phyloP scores from a whole-genome alignment of 2,888 invertebrate genomes.

The Nasonovia ribisnigri region DNA sequence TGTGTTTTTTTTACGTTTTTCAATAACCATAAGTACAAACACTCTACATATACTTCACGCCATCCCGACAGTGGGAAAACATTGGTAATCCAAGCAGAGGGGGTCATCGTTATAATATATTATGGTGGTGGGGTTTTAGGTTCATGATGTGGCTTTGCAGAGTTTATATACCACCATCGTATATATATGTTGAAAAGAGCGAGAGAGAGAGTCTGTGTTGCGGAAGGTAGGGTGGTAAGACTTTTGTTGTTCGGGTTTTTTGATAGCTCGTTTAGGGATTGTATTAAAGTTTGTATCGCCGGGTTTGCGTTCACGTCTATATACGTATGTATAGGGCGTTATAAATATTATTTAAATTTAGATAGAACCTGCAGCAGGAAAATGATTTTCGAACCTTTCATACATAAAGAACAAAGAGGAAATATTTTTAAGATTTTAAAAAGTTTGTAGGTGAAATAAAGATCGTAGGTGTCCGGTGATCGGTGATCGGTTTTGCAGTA shows the following conservation, averaged over 20 bases:
- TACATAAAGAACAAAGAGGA: not conserved
- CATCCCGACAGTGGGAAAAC: slow-evolving; percentile 21
- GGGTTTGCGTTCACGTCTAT: not conserved
- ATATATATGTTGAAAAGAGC: not conserved
- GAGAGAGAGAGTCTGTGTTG: not conserved
- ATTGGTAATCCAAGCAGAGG: slow-evolving; percentile 40
- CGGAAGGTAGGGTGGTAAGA: not conserved
- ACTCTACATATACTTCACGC: not conserved
- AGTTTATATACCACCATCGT: not conserved
- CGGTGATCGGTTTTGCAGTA: not conserved
- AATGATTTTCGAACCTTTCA: slow-evolving; percentile 23
- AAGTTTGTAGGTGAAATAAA: not conserved
- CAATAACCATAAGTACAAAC: slow-evolving; percentile 49
- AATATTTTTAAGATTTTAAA: not conserved
- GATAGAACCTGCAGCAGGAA: not conserved
- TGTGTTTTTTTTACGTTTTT: slow-evolving; percentile 10
- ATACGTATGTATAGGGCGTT: not conserved
- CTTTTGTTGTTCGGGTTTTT: slow-evolving; percentile 31
- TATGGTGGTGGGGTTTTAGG: not conserved
- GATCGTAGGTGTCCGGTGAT: not conserved
- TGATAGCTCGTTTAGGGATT: slow-evolving; percentile 35
- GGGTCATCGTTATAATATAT: not conserved
- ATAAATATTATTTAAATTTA: slow-evolving; percentile 44
- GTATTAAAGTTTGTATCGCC: slow-evolving; percentile 21
- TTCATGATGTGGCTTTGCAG: slow-evolving; percentile 29